These are phyloP conservation scores for Megalopta genalis DNA, from an alignment of 1,140 invertebrate genomes.

Conservation along the genomic window DNA sequence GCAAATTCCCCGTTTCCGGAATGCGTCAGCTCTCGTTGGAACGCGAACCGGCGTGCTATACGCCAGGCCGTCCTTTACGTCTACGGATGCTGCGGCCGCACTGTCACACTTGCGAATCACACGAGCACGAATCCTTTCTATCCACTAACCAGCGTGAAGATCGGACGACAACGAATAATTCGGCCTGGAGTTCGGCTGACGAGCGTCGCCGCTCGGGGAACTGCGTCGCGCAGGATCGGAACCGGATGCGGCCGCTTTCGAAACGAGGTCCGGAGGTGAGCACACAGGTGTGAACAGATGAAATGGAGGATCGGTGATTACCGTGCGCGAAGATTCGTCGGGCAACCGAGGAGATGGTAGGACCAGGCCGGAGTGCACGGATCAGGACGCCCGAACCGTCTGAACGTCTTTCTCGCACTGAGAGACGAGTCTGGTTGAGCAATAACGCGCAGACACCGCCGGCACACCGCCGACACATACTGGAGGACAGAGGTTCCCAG, in stretches of 20 bases:
- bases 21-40: too few relatives aligned
- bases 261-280: too few relatives aligned
- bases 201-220: too few relatives aligned
- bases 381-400: slow-evolving; percentile 58
- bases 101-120: slow-evolving; percentile 10
- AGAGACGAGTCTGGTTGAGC: slow-evolving; percentile 54
- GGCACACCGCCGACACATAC: neutral
- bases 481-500: neutral
- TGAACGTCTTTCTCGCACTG: slow-evolving; percentile 68
- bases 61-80: too few relatives aligned
- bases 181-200: too few relatives aligned
- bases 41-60: too few relatives aligned
- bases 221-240: too few relatives aligned
- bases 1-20: too few relatives aligned
- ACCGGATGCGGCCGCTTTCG: too few relatives aligned
- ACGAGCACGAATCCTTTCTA: neutral
- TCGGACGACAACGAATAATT: too few relatives aligned
- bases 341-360: neutral
- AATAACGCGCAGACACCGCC: slow-evolving; percentile 29
- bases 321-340: slow-evolving; percentile 3
- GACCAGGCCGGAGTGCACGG: slow-evolving; percentile 20
- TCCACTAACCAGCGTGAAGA: too few relatives aligned
- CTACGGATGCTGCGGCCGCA: neutral
- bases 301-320: slow-evolving; percentile 1
- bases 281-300: neutral